Base-by-base conservation (phyloP, 2,888 invertebrate genomes). In the Drosophila barbarae region DNA sequence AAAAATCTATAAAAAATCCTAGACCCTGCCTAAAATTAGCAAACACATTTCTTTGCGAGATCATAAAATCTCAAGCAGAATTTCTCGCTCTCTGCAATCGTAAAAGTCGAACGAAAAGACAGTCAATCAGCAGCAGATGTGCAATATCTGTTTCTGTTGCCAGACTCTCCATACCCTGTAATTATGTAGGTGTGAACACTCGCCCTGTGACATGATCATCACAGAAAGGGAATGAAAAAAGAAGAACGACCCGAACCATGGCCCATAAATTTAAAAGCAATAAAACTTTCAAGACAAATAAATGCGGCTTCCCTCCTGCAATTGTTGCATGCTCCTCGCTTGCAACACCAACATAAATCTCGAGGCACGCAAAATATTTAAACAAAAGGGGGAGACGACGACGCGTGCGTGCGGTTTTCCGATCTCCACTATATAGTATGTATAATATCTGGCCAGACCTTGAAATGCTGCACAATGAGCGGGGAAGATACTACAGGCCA, bases 241-340 rank as follows among this genome's bases (percentile, higher is more conserved):
- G 8, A 44, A 42, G 21, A 30, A 30, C 46, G 46, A 46, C 46
- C 46, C 46, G 46, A 35, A 28, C 42, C 52, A 44, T 28, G 60
- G 59, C 46, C 73, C 87, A 85, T 86, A 87, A 85, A 87, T 87
- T 85, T 77, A 78, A 84, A 84, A 81, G 86, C 83, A 84, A 87
- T 86, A 86, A 87, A 87, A 87, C 87, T 87, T 83, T 87, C 86
- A 87, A 87, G 87, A 85, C 86, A 85, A 86, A 86, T 86, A 81
- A 84, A 84, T 82, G 80, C 84, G 80, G 49, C 59, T 38, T 39
- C 42, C 52, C 55, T 21, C 15, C 34, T 51, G 28, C 57, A 51
- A 49, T 58, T 67, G 58, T 46, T 64, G 64, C 53, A 7, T 12
- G 38, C 38, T 3, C 21, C 21, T 21, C 7, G 26, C 26, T 26